These are phyloP conservation scores for Ophioninae sp. DNA, from an alignment of 2,888 invertebrate species.

Conservation along the genomic window DNA sequence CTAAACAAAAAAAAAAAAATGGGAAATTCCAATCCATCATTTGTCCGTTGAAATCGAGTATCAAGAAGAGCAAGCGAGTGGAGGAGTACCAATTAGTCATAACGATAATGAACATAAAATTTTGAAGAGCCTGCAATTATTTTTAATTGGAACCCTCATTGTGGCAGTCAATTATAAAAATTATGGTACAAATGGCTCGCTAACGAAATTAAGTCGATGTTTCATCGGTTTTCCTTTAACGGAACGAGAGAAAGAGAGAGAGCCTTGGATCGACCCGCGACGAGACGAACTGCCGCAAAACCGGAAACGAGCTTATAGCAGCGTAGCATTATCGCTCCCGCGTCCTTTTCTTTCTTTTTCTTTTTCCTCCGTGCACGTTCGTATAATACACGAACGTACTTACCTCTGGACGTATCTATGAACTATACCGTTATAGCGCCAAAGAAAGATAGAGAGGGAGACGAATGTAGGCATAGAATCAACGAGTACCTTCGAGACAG, in stretches of 20 bases:
- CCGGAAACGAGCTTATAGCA: slow-evolving; percentile 44
- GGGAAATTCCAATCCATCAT: not conserved
- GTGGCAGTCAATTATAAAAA: not conserved
- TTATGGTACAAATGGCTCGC: not conserved
- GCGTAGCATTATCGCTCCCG: slow-evolving; percentile 37
- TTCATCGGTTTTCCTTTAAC: slow-evolving; percentile 1
- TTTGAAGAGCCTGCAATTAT: not conserved
- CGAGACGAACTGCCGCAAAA: slow-evolving; percentile 33
- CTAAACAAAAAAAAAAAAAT: not conserved
- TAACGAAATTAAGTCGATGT: not conserved
- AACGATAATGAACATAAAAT: not conserved
- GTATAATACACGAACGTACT: slow-evolving; percentile 29
- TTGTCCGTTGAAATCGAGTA: not conserved
- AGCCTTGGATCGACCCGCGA: slow-evolving; percentile 1
- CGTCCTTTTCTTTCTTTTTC: slow-evolving; percentile 32
- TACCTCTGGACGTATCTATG: slow-evolving; percentile 5
- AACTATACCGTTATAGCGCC: slow-evolving; percentile 53
- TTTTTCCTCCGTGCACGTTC: slow-evolving; percentile 22
- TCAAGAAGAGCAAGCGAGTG: not conserved
- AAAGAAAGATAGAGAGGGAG: slow-evolving; percentile 31
- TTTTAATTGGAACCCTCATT: slow-evolving; percentile 4
- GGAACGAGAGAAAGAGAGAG: not conserved
- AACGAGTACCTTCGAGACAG: slow-evolving; percentile 32
- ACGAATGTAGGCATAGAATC: slow-evolving; percentile 48
- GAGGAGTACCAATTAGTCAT: not conserved